Percentiles rank a stretch among this genome's conserved stretches.
Evolutionary conservation across 2,797 vertebrate species (phyloP).

Genomic region (Sebastes umbrosus): DNA sequence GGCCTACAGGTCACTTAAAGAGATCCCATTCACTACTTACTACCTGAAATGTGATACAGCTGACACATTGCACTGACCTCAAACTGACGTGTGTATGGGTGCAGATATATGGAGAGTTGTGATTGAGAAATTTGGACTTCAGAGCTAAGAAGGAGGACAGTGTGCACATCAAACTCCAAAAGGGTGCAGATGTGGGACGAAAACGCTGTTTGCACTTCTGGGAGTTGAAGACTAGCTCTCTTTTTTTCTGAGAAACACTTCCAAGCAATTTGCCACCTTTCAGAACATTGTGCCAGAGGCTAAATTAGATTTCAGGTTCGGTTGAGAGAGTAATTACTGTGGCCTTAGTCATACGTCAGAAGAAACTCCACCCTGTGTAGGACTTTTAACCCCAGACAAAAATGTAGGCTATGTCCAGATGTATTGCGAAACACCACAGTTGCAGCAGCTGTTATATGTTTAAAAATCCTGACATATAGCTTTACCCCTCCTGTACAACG

Average conservation of each 20-base stretch:
- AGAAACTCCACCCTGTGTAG: neutral
- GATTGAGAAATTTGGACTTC: neutral
- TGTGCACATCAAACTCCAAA: neutral
- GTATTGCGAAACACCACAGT: neutral
- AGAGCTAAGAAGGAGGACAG: neutral
- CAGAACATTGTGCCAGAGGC: neutral
- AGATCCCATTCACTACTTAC: neutral
- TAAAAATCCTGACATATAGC: neutral
- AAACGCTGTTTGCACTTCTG: no score
- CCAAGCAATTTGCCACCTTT: neutral
- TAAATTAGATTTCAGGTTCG: neutral
- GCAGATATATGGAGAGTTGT: neutral
- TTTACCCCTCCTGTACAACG: neutral
- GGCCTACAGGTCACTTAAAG: neutral
- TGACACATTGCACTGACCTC: constrained; percentile 30
- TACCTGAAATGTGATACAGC: constrained; percentile 27
- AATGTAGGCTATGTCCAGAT: neutral
- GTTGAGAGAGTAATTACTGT: neutral
- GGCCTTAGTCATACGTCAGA: neutral
- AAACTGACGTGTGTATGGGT: constrained; percentile 10
- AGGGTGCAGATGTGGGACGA: neutral
- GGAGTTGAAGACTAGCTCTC: neutral
- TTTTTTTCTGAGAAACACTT: neutral
- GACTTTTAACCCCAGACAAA: neutral
- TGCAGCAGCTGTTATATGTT: neutral